Base-by-base conservation (phyloP, 2,797 vertebrate species). In the Syngnathus acus region DNA sequence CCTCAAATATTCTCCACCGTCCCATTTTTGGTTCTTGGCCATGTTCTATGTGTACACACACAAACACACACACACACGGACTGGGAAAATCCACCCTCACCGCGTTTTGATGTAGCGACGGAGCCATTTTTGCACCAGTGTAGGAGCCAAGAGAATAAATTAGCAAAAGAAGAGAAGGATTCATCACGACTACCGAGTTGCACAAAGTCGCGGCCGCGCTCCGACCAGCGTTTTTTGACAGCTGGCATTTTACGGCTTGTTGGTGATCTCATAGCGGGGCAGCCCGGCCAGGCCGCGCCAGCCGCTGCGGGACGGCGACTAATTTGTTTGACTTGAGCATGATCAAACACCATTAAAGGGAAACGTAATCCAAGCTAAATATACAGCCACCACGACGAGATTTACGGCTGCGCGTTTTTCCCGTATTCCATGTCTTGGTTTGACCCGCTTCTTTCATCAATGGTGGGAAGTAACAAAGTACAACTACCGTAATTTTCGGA, bases 11-110 rank as follows among this genome's bases (percentile, higher is more conserved):
- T 58, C 57, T n/a, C 37, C 57, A 23, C 37, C 37, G 19, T 57
- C 55, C 55, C 32, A 13, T 32, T 58, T 37, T 38, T 59, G 57
- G 37, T 39, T 14, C 21, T 26, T 26, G 50, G n/a, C 50, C 50
- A 21, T 9, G 50, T 21, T 48, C 45, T 48, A 1, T 14, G 1
- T 9, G 17, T 19, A n/a, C 47, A 50, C 47, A 17, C 17, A 50
- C 47, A 19, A 17, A 6, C 16, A 48, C 14, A 26, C 72, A 26
- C 72, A 81, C 82, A 73, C 67, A 65, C 64, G 42, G 51, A 69
- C 76, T 82, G 80, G 82, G 83, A 84, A 87, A 87, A 76, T 78
- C 62, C 72, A 65, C 66, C 78, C 76, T 81, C 68, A 72, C 74
- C 54, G 69, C 50, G 68, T 78, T 78, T 69, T 77, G 76, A 82